phyloP scores from a whole-genome alignment of 2,797 vertebrate genomes.

The Mormyrops boulengeri region DNA sequence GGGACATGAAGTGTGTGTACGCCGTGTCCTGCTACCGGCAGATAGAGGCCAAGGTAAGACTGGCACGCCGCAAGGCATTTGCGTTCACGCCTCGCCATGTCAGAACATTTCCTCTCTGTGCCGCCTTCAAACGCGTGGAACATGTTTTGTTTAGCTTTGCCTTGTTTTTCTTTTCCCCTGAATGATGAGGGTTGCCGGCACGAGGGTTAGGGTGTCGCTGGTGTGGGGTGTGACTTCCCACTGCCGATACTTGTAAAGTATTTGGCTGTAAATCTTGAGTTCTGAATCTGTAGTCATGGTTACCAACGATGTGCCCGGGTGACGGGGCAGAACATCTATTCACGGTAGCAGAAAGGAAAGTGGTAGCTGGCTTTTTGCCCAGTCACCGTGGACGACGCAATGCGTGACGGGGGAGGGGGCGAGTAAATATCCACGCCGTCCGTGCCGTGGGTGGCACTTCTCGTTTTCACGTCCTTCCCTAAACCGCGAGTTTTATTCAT shows the following conservation, averaged over 20 bases:
- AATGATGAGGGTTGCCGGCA: not conserved
- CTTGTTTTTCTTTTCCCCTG: not conserved
- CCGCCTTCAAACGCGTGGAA: not conserved
- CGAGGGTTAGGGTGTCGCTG: not conserved
- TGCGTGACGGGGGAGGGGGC: not conserved
- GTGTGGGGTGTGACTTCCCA: not conserved
- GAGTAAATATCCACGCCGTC: not conserved
- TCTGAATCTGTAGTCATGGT: not conserved
- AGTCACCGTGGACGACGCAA: not conserved
- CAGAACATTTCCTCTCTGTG: not conserved
- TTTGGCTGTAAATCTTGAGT: not conserved
- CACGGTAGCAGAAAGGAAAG: not conserved
- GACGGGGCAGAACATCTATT: not conserved
- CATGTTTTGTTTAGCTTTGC: not conserved
- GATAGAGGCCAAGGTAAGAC: conserved; percentile 90
- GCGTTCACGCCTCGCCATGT: not conserved
- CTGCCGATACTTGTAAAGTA: not conserved
- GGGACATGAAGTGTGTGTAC: conserved; percentile 78
- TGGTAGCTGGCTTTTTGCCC: not conserved
- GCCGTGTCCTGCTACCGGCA: conserved; percentile 95
- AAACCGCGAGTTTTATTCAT: not conserved
- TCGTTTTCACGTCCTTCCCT: not conserved
- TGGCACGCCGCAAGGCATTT: not conserved
- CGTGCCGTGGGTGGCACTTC: not conserved
- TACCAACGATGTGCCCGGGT: not conserved